Evolutionary conservation across 2,113 vertebrate genomes (phyloP).

Genomic region (Otocyon megalotis): DNA sequence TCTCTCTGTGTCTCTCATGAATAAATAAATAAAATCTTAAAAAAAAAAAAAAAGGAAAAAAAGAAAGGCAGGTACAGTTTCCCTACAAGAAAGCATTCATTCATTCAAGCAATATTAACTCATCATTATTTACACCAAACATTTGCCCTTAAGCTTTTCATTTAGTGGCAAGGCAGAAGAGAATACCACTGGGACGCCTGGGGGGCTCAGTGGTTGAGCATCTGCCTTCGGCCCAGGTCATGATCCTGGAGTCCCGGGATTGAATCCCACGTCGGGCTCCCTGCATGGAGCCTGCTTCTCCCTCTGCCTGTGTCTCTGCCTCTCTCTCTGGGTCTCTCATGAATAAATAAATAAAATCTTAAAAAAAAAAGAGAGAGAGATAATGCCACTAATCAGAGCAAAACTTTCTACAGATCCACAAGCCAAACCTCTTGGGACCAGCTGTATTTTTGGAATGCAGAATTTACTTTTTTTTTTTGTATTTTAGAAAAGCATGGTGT

Average conservation of each 20-base stretch:
- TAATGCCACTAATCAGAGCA: background rate
- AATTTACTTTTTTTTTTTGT: background rate
- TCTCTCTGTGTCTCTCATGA: no score
- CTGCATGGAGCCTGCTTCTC: no score
- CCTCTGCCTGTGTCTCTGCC: no score
- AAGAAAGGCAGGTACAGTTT: background rate
- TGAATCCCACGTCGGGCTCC: no score
- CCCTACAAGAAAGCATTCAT: background rate
- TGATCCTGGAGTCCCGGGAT: no score
- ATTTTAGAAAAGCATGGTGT: background rate
- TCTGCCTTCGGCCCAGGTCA: no score
- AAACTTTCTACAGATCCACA: background rate
- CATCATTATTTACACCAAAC: background rate
- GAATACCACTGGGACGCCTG: background rate
- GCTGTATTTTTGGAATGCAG: background rate
- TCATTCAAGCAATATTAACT: background rate
- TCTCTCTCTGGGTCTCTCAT: no score
- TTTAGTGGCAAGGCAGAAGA: background rate
- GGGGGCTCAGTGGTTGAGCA: no score
- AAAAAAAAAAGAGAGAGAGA: no score
- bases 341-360: no score
- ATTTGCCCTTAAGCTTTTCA: background rate
- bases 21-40: no score
- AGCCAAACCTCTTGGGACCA: background rate
- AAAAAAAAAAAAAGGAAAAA: no score